Conservation (phyloP, 1,140 invertebrate species). For the Cyclargus thomasi region DNA sequence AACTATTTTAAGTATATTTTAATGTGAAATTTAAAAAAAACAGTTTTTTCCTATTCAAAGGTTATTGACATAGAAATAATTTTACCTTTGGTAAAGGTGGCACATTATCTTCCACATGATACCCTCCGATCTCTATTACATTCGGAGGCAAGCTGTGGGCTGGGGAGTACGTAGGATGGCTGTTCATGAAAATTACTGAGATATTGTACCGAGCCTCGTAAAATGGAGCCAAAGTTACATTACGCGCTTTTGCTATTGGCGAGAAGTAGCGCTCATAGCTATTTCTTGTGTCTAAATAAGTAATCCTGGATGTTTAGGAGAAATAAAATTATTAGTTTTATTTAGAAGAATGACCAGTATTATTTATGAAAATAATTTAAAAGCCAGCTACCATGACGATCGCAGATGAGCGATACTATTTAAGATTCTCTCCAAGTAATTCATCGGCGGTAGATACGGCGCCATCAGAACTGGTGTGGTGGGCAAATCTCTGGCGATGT, state of each 20-base stretch:
- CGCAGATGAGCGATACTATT: not conserved
- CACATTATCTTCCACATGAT: constrained; percentile 63
- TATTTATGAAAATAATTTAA: too few relatives aligned
- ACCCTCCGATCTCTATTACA: constrained; percentile 71
- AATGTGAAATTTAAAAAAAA: too few relatives aligned
- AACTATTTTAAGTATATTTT: too few relatives aligned
- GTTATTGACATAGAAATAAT: constrained; percentile 22
- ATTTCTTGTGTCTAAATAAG: not conserved
- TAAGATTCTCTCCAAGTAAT: not conserved
- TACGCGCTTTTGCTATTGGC: constrained; percentile 31
- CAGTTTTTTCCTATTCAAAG: not conserved
- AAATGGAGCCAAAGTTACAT: constrained; percentile 32
- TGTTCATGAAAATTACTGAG: constrained; percentile 71
- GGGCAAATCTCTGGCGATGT: constrained; percentile 9
- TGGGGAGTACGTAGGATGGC: constrained; percentile 67
- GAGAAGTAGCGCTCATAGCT: constrained; percentile 30
- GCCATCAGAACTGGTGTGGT: not conserved
- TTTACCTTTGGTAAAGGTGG: constrained; percentile 44
- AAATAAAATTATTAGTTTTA: too few relatives aligned
- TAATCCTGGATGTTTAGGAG: not conserved
- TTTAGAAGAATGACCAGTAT: too few relatives aligned
- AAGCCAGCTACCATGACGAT: not conserved
- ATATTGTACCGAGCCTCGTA: constrained; percentile 39
- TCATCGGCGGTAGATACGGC: not conserved
- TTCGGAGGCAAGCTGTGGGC: constrained; percentile 71